A percentile compares a stretch with the other conserved stretches of the same genome.
Conservation (phyloP, 2,888 invertebrate species). For the Drosophila seclusa region DNA sequence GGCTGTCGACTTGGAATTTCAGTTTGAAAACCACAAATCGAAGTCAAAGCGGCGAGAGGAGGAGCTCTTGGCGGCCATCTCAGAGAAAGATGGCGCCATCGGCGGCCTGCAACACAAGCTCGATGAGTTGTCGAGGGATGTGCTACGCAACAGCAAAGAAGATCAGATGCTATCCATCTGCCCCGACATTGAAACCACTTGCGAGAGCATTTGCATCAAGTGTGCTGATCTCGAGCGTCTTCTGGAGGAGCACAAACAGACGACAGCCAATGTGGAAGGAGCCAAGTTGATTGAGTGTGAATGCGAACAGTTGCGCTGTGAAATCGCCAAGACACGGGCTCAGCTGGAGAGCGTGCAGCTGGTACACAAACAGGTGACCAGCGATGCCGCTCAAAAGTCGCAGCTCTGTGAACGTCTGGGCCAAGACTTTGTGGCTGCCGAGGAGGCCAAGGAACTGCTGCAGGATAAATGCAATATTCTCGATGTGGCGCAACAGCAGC, state of each 20-base stretch:
- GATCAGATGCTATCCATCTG: conserved; percentile 70
- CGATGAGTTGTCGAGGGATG: conserved; percentile 56
- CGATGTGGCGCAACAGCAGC: conserved; percentile 56
- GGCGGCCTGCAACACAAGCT: conserved; percentile 64
- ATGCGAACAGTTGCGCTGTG: conserved; percentile 65
- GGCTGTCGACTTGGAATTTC: conserved; percentile 85
- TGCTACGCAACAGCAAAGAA: conserved; percentile 71
- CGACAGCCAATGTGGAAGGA: conserved; percentile 5
- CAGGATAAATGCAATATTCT: conserved; percentile 69
- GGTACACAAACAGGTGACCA: conserved; percentile 52
- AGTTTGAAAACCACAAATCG: conserved; percentile 86
- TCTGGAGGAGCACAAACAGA: conserved; percentile 57
- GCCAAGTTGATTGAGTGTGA: conserved; percentile 44
- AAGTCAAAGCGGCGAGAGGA: conserved; percentile 86
- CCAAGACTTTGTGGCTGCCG: conserved; percentile 52
- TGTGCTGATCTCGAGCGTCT: conserved; percentile 72
- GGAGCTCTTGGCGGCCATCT: conserved; percentile 86
- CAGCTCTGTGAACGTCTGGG: conserved; percentile 68
- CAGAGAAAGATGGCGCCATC: conserved; percentile 82
- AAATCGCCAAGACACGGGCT: conserved; percentile 56
- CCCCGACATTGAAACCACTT: conserved; percentile 44
- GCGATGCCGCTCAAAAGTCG: conserved; percentile 58
- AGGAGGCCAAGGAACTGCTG: conserved; percentile 61
- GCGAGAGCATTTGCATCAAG: conserved; percentile 67
- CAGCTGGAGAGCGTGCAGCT: conserved; percentile 66